Base-by-base conservation (phyloP, 2,113 vertebrate genomes). In the Xenus cinereus region DNA sequence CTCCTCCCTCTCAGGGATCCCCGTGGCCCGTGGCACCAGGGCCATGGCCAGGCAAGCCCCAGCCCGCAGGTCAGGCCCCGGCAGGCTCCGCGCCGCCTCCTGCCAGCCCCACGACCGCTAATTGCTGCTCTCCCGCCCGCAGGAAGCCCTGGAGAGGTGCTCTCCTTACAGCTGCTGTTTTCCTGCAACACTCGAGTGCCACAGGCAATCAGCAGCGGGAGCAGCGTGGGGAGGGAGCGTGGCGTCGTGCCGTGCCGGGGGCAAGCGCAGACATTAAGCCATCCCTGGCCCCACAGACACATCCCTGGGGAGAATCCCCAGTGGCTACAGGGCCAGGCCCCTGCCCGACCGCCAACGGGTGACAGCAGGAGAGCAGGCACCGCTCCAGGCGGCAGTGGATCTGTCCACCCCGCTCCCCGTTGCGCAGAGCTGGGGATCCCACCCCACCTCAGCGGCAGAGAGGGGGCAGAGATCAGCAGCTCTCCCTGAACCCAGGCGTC, bases 61-160 rank as follows among this genome's bases (percentile, higher is more conserved):
- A 48, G 46, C 37, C 51, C 1, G 2, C 9, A 4, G 53, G 39
- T 33, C 74, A 30, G 3, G 14, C 15, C 46, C n/a, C 4, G 6
- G 18, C 62, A 35, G 41, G 43, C 12, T 57, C 32, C 5, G 2
- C 0, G 1, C 59, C 28, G 41, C 92, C 88, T 45, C 75, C 72
- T 9, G 63, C 68, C 9, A 0, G 39, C 75, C 37, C 66, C 81
- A 17, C 12, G 0, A 11, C 83, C 5, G 2, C 51, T 60, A 41
- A 94, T 59, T 53, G 95, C 45, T 0, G 14, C 94, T 73, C 92
- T 90, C 51, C 35, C 4, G 3, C 82, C 78, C 5, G 8, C 89
- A 85, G 95, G 94, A 87, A 97, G 95, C 96, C 91, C 88, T 90
- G 83, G 84, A 95, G 96, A 96, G 93, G 22, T 81, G 80, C 82